A percentile compares a stretch with the other conserved stretches of the same genome.
Evolutionary conservation across 2,797 vertebrate genomes (phyloP).

Genomic region (Fringilla coelebs): DNA sequence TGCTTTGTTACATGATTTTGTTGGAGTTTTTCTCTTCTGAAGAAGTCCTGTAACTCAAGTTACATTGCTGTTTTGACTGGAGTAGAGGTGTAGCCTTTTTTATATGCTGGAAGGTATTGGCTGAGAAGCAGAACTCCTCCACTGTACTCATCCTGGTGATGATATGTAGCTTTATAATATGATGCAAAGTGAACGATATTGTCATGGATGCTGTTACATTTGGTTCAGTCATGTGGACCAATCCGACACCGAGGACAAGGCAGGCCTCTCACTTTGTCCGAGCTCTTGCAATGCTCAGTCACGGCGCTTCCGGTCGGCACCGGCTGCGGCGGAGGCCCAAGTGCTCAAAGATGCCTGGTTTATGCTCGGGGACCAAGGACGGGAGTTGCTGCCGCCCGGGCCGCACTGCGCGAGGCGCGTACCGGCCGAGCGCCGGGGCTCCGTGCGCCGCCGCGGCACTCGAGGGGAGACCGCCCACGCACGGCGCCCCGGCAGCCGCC

Average conservation of each 20-base stretch:
- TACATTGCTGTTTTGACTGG: not conserved
- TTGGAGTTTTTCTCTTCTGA: not conserved
- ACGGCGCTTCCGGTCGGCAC: fast-evolving
- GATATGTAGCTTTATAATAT: not conserved
- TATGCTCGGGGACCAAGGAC: not conserved
- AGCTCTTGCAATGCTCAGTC: fast-evolving
- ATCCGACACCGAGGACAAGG: not conserved
- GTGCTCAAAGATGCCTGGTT: fast-evolving
- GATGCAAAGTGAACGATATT: not conserved
- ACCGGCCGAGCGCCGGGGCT: not conserved
- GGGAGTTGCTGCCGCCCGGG: not conserved
- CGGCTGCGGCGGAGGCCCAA: not conserved
- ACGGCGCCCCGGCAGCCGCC: no score
- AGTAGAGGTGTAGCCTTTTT: not conserved
- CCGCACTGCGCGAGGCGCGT: not conserved
- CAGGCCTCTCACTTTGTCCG: fast-evolving
- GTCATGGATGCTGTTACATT: no score
- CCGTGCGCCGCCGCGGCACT: not conserved
- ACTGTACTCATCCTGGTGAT: not conserved
- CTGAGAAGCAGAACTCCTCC: not conserved
- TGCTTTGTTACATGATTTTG: not conserved
- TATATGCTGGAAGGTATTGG: not conserved
- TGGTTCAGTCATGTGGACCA: not conserved
- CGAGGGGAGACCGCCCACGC: not conserved
- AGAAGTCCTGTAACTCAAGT: not conserved